Conservation (phyloP, 1,140 invertebrate genomes). For the Macrotrachela quadricornifera region DNA sequence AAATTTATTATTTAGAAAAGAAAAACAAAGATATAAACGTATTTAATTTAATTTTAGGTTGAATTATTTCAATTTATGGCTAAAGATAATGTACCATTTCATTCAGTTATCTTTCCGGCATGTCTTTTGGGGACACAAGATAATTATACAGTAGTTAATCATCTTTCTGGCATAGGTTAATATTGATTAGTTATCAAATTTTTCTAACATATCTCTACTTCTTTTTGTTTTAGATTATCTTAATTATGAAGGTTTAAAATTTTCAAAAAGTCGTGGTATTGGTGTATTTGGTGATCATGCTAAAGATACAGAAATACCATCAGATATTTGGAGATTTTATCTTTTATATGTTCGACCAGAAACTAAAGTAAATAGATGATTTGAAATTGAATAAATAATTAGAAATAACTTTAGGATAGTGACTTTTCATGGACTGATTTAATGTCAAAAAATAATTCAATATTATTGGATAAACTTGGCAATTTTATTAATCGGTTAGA, state of each 20-base stretch:
- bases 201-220: background rate
- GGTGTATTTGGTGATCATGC: conserved; percentile 93
- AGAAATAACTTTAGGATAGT: too few species aligned
- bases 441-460: conserved; percentile 75
- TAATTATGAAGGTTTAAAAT: conserved; percentile 98
- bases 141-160: conserved; percentile 55
- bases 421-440: conserved; percentile 81
- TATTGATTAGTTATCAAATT: background rate
- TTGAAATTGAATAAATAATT: too few species aligned
- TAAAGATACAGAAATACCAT: conserved; percentile 61
- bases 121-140: conserved; percentile 57
- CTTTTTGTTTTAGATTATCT: conserved; percentile 54
- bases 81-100: conserved; percentile 98
- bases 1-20: too few species aligned
- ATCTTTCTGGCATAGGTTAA: conserved; percentile 69
- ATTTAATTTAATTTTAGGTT: too few species aligned
- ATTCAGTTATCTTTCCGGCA: conserved; percentile 87
- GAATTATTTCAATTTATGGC: conserved; percentile 87
- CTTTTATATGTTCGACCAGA: conserved; percentile 80
- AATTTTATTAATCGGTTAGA: conserved; percentile 78
- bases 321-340: conserved; percentile 94
- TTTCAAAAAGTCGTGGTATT: conserved; percentile 83
- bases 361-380: too few species aligned
- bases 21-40: too few species aligned
- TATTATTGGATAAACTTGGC: conserved; percentile 86